Base-by-base conservation (phyloP, 2,113 vertebrate genomes). In the Brachirus orientalis region DNA sequence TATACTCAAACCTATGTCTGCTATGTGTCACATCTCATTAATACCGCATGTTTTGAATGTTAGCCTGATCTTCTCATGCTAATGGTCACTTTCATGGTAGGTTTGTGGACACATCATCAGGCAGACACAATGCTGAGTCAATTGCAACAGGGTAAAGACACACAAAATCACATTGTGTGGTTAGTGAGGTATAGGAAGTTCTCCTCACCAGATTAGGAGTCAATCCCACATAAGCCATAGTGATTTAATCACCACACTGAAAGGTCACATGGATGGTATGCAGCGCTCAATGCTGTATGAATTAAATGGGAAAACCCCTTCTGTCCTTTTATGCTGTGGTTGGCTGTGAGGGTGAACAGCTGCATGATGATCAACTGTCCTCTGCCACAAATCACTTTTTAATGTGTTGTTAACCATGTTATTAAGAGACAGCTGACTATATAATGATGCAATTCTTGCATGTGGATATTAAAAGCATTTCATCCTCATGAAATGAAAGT, bases 221-320 rank as follows among this genome's bases (percentile, higher is more conserved):
- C 86, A 75, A 75, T 87, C 79, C 80, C 36, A 69, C 54, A 66
- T 80, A 84, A 87, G 40, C 84, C 84, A 72, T 57, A 63, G 75
- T 90, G 85, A 89, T 86, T 87, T 82, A 89, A 88, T 86, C 63
- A 17, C 80, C 75, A 28, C 78, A 71, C 61, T 69, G 62, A 40
- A 3, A 74, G 68, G 77, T 85, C 85, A 87, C 77, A 62, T 57
- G 57, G 75, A 72, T 53, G 72, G 69, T 72, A 80, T 76, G 75
- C 58, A 11, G 37, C 1, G 0, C 69, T 73, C 44, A 9, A 0
- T 58, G 55, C 40, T 7, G 6, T 51, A 71, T 13, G 59, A 66
- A 64, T 66, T 46, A n/a, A 70, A 63, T 1, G 61, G 79, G 82
- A 90, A 86, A 85, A 46, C 66, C 82, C 84, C 80, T 35, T 77